A percentile compares a stretch with the other conserved stretches of the same genome.
Evolutionary conservation across 1,140 invertebrate genomes (phyloP).

Genomic region (Cydia amplana): DNA sequence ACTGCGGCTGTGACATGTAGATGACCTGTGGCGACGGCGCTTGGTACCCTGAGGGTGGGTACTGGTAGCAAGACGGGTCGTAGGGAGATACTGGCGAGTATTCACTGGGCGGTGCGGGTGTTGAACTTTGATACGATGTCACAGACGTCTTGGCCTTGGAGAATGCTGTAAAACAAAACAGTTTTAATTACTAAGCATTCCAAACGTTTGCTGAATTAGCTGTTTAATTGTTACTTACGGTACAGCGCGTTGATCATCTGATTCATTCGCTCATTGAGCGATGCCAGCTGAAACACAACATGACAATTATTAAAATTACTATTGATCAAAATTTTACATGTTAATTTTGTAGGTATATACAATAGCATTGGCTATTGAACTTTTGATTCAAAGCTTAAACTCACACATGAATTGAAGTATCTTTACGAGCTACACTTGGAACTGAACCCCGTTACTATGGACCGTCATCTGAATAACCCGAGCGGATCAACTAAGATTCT

Average conservation of each 20-base stretch:
- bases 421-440: too few relatives aligned
- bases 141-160: constrained; percentile 22
- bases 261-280: constrained; percentile 66
- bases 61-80: constrained; percentile 47
- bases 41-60: constrained; percentile 22
- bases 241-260: constrained; percentile 67
- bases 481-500: too few relatives aligned
- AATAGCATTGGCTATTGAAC: too few relatives aligned
- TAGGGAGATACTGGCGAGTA: constrained; percentile 33
- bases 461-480: too few relatives aligned
- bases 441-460: too few relatives aligned
- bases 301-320: not conserved
- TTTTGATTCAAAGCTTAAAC: too few relatives aligned
- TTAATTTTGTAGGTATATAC: too few relatives aligned
- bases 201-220: not conserved
- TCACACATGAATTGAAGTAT: too few relatives aligned
- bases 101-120: constrained; percentile 9
- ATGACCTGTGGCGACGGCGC: constrained; percentile 47
- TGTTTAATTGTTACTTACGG: constrained; percentile 52
- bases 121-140: constrained; percentile 19
- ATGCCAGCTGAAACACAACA: constrained; percentile 57
- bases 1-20: constrained; percentile 44
- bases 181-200: not conserved
- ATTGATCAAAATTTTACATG: not conserved
- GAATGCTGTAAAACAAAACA: constrained; percentile 8